Base-by-base conservation (phyloP, 2,113 vertebrate species). In the Rhabdornis inornatus region DNA sequence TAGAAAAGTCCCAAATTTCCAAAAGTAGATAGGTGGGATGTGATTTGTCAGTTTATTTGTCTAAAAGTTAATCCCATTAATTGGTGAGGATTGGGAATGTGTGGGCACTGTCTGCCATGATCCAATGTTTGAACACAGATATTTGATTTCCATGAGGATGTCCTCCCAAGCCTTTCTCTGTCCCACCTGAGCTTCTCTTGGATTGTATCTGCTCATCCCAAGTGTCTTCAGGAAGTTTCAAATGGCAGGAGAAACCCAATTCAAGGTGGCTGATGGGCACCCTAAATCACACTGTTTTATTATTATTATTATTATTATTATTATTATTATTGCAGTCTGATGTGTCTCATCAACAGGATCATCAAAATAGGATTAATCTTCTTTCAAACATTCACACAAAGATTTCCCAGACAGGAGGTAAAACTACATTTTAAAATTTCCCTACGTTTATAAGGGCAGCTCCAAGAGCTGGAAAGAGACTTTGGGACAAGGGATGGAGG, bases 81-180 rank as follows among this genome's bases (percentile, higher is more conserved):
- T 40, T 33, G 21, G 3, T 2, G 17, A 40, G 35, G 66, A 28
- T 0, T 30, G 11, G 55, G 50, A 50, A 52, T 9, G 85, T 15
- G 31, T 33, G 60, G 35, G 42, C 15, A 2, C 40, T 28, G 11
- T 2, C 16, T 74, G 83, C 16, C 19, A 13, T 0, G 1, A 40
- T 12, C 39, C 42, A 31, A 0, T 0, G 2, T 11, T 57, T 37
- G 42, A 50, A 59, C 25, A 8, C 0, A 6, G 15, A 28, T 18
- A 7, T 5, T 10, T 20, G 4, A 28, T 42, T 30, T 59, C 6
- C 10, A 9, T 4, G 17, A 24, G 10, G 14, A 13, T 56, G 6
- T 20, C 4, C 2, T 6, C 35, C 10, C 5, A 6, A 28, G 7
- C 31, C 11, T 66, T 35, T 1, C 71, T 18, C 22, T 59, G 16